Base-by-base conservation (phyloP, 1,140 invertebrate species). In the Dendroctonus ponderosae region DNA sequence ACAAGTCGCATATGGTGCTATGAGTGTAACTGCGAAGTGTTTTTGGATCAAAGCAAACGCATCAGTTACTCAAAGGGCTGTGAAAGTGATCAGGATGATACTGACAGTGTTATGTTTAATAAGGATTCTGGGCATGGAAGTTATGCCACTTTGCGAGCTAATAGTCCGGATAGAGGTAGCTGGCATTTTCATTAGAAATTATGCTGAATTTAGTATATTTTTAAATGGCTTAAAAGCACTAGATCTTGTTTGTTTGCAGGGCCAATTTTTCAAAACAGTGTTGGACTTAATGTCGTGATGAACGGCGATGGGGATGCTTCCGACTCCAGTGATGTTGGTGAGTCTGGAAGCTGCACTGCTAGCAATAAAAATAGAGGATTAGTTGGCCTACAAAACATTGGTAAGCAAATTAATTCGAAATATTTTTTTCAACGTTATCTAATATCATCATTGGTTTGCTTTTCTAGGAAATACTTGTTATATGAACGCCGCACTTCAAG, bases 401-500 rank as follows among this genome's bases (percentile, higher is more conserved):
- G 66, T 62, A 62, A 67, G 46, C 56, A 6, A 50, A 11, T 40
- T 56, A 40, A 51, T n/a, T n/a, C n/a, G n/a, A 26, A 26, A 26
- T 26, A 2, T 26, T 26, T 26, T 2, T 26, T 26, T 26, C 26
- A 26, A 26, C 1, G 26, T 26, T 26, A 26, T 26, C 26, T 26
- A 26, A 1, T 26, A 26, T 26, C 26, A 26, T 26, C 26, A 26
- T 26, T 26, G 1, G 43, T 11, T 3, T 46, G 43, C 15, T 52
- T 15, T 52, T 49, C 9, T 42, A 67, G 96, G 96, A 43, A 98
- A 98, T 78, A 98, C 96, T 0, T 98, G 96, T 78, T 98, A 97
- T 77, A 95, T 99, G 92, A 99, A 99, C 81, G 89, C 96, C 14
- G 96, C 96, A 0, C 78, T 99, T 6, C 96, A 99, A 80, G 93